phyloP scores from a whole-genome alignment of 1,140 invertebrate genomes.

The Dreissena polymorpha region DNA sequence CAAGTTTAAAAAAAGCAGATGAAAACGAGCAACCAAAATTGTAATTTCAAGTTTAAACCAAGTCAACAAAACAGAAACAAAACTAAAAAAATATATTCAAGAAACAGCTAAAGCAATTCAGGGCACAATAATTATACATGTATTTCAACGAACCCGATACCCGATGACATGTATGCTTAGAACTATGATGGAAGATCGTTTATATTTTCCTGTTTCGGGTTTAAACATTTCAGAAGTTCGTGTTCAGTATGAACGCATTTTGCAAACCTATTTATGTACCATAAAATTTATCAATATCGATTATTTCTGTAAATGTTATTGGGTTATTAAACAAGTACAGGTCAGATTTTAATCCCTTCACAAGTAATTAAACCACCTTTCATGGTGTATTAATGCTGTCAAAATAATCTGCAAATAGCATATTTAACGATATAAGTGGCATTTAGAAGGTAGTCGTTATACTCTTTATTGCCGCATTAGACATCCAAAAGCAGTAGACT shows the following conservation, averaged over 20 bases:
- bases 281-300: not conserved
- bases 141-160: no score
- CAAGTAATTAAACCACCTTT: not conserved
- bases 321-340: not conserved
- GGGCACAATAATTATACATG: no score
- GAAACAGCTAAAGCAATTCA: no score
- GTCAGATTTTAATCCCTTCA: not conserved
- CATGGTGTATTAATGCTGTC: constrained; percentile 7
- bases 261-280: not conserved
- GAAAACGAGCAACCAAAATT: no score
- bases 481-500: not conserved
- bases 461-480: not conserved
- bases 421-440: constrained; percentile 8
- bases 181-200: not conserved
- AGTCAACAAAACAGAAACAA: no score
- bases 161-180: no score
- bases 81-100: no score
- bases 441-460: not conserved
- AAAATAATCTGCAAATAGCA: not conserved
- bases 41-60: no score
- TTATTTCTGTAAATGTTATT: not conserved
- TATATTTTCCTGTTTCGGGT: not conserved
- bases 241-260: not conserved
- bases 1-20: no score
- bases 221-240: not conserved